Evolutionary conservation across 2,888 invertebrate genomes (phyloP).

Genomic region (Mimachlamys varia): DNA sequence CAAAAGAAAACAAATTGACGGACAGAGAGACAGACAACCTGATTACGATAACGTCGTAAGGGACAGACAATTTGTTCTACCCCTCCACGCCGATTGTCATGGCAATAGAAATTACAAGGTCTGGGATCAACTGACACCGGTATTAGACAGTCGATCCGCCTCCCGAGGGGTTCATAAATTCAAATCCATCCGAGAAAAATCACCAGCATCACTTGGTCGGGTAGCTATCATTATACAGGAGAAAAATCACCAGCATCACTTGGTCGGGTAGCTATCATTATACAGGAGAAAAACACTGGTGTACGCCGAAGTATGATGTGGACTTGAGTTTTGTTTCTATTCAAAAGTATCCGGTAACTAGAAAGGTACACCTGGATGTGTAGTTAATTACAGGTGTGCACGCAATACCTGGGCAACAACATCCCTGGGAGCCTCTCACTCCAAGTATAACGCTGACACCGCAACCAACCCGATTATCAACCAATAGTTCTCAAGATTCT

Average conservation of each 20-base stretch:
- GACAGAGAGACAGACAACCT: too few relatives aligned
- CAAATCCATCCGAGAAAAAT: neutral
- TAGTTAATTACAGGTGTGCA: slow-evolving; percentile 16
- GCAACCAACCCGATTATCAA: neutral
- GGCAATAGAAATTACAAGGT: slow-evolving; percentile 16
- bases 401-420: neutral
- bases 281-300: neutral
- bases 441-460: neutral
- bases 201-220: neutral
- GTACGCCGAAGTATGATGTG: neutral
- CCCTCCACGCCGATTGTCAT: neutral
- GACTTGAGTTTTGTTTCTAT: neutral
- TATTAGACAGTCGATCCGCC: neutral
- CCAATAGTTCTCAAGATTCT: neutral
- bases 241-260: neutral
- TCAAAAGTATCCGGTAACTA: slow-evolving; percentile 15
- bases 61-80: slow-evolving; percentile 7
- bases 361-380: slow-evolving; percentile 27
- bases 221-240: neutral
- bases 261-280: neutral
- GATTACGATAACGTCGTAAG: neutral
- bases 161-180: neutral
- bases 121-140: neutral
- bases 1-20: too few relatives aligned
- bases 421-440: neutral